phyloP scores from a whole-genome alignment of 2,888 invertebrate genomes.

The Pterobdella sp. region DNA sequence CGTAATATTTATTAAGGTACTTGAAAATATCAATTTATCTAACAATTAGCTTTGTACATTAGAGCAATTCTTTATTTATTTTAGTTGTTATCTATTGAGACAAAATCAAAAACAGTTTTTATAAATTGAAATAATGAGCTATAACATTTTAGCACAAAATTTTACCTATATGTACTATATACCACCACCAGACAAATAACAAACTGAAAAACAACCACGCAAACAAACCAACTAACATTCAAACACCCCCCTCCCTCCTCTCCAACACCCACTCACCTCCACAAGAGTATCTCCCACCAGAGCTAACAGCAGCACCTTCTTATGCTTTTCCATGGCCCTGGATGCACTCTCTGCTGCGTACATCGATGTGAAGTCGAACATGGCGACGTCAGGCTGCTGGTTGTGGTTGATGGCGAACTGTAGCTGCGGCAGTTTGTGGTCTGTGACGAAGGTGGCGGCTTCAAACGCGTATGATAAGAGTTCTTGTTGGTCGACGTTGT shows the following conservation, averaged over 20 bases:
- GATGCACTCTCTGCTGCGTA: constrained; percentile 92
- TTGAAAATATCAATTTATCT: too few species aligned
- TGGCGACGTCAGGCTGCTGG: constrained; percentile 90
- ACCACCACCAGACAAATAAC: neutral
- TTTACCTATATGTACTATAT: neutral
- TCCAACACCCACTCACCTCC: constrained; percentile 58
- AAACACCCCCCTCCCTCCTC: neutral
- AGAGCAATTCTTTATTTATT: too few species aligned
- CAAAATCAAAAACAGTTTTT: too few species aligned
- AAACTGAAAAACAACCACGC: neutral
- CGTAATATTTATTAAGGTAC: neutral
- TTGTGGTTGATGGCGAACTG: constrained; percentile 97
- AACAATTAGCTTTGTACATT: too few species aligned
- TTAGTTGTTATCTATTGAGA: too few species aligned
- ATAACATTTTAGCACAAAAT: too few species aligned
- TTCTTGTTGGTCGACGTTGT: constrained; percentile 82
- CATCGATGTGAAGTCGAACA: constrained; percentile 99
- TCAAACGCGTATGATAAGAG: constrained; percentile 83
- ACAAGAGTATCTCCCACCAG: constrained; percentile 91
- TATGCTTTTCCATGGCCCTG: constrained; percentile 67
- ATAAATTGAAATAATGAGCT: too few species aligned
- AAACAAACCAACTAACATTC: neutral
- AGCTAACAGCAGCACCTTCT: constrained; percentile 73
- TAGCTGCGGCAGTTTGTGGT: constrained; percentile 52
- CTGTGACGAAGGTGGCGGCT: constrained; percentile 69